These are phyloP conservation scores for Alfaro cultratus DNA, from an alignment of 2,797 vertebrate genomes.

Conservation along the genomic window DNA sequence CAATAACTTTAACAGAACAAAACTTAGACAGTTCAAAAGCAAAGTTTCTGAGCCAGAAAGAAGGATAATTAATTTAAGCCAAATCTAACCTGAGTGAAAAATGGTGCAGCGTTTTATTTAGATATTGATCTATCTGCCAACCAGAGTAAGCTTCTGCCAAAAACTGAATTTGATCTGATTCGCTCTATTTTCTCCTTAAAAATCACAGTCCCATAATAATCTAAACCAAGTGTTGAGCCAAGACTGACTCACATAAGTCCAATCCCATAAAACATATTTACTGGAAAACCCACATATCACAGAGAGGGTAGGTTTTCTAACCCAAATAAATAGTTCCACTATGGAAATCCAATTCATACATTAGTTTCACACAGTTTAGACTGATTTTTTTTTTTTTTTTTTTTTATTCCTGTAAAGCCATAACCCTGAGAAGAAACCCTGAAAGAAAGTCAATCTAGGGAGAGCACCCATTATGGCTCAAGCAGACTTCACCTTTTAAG, in stretches of 20 bases:
- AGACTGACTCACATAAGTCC: conserved; percentile 64
- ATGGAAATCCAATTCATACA: conserved; percentile 63
- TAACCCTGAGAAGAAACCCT: conserved; percentile 53
- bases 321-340: conserved; percentile 56
- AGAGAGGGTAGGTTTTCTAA: conserved; percentile 60
- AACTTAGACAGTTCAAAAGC: conserved; percentile 71
- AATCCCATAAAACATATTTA: conserved; percentile 60
- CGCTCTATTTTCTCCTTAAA: conserved; percentile 67
- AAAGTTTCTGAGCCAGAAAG: conserved; percentile 64
- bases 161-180: conserved; percentile 70
- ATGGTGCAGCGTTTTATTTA: conserved; percentile 76
- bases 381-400: conserved; percentile 48
- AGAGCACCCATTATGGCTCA: conserved; percentile 54
- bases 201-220: conserved; percentile 72
- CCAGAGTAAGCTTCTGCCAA: conserved; percentile 64
- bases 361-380: conserved; percentile 65
- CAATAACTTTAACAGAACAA: conserved; percentile 74
- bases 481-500: conserved; percentile 68
- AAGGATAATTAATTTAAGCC: conserved; percentile 77
- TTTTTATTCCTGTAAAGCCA: conserved; percentile 65
- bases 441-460: conserved; percentile 48
- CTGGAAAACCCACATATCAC: conserved; percentile 64
- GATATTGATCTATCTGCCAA: conserved; percentile 73
- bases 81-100: conserved; percentile 78
- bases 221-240: conserved; percentile 56